Evolutionary conservation across 2,888 invertebrate species (phyloP), one percentile per base, ranked within the genome.

Genomic region (Tridacna crocea): DNA sequence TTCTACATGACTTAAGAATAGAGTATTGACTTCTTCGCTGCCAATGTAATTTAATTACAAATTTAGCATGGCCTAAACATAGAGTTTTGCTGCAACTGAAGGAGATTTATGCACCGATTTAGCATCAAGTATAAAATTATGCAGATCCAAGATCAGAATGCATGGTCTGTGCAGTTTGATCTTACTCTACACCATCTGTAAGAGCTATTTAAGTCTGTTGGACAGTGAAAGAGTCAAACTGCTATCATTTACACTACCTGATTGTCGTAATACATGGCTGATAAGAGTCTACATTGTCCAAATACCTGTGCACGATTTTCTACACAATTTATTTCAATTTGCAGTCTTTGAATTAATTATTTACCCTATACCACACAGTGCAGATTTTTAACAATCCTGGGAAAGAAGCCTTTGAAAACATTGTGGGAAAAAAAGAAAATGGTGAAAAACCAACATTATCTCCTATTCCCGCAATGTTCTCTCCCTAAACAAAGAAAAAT

Each of bases 251-350:
- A 48, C 51, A 48, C 70, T 15, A 15, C 46, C 70, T 70, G 70
- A 70, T 70, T 70, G 70, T 70, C n/a, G 51, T 70, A 70, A 70
- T 70, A 70, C 70, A 51, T 51, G 51, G 51, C 70, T 51, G 70
- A 70, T 70, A 70, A 70, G 70, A 70, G 70, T n/a, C 15, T 0
- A 60, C 73, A 27, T 60, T 58, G 73, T 58, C 73, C 27, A 60
- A 60, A 58, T 74, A 74, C 60, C 74, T 76, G 36, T 68, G 68
- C 76, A 68, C 58, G 2, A 58, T 76, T 76, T 76, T 76, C 76
- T 27, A 68, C 76, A 55, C 19, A 15, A 8, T 66, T 76, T 48
- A 24, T 58, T 63, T 26, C 48, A 65, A 48, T 65, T n/a, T 15
- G 48, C 65, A 24, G 27, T 27, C 3, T 26, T 27, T 27, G 73